Evolutionary conservation across 2,888 invertebrate species (phyloP), one percentile per base, ranked within the genome.

Genomic region (Drosophila paucipuncta): DNA sequence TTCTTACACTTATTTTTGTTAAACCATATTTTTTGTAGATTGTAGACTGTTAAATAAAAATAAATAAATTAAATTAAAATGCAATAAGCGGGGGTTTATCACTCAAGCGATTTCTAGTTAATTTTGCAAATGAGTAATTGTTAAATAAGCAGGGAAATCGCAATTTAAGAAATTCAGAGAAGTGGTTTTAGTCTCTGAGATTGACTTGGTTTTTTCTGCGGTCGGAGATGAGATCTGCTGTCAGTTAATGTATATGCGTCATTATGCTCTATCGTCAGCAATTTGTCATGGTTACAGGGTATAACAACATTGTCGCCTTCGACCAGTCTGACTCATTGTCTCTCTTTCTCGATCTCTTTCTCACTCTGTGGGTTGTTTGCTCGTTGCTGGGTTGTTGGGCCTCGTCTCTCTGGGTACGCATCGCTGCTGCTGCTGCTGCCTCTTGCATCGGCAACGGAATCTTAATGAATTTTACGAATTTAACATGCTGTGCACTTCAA

Each of bases 401-500:
- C 18, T 41, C 39, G 39, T n/a, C 41, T 16, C 57, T 22, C 57
- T 43, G 67, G 31, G 69, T 55, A 30, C 25, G 47, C 50, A 28
- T 50, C 62, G 77, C 73, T 63, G 62, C 67, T 47, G 22, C 22
- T 62, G 33, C 43, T 65, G 68, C 57, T 73, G 80, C 71, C 77
- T 77, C 65, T 73, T 74, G 89, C 85, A 89, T 87, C 88, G 90
- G 88, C 85, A 85, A 85, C 85, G 86, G 86, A 86, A 90, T 86
- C 90, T 86, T 86, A 86, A 86, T 86, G 90, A 86, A 86, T 86
- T 86, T 90, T 90, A 90, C 90, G 86, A 86, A 90, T 86, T 86
- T 86, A 90, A 86, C 90, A 90, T 86, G 90, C 90, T 86, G 89
- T 89, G 86, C 86, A 90, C 90, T 86, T 86, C 86, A 86, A 90